A percentile compares a stretch with the other conserved stretches of the same genome.
phyloP scores from a whole-genome alignment of 1,140 invertebrate species.

The Anastrepha obliqua region DNA sequence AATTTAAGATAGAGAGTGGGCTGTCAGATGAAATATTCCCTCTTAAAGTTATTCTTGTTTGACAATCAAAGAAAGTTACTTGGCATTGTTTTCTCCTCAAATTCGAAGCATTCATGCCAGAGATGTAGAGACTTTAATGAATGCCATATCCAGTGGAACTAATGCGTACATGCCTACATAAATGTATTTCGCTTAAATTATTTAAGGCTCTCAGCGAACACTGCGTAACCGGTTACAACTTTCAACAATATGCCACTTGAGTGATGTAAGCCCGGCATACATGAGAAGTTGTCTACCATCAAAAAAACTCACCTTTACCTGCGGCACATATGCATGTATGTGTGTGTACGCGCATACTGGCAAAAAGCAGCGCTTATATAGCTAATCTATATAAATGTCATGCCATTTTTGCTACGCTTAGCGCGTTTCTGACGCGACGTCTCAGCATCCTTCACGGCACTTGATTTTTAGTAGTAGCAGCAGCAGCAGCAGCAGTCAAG shows the following conservation, averaged over 20 bases:
- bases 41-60: too few relatives aligned
- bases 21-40: too few relatives aligned
- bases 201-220: background rate
- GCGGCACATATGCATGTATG: too few relatives aligned
- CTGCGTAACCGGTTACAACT: background rate
- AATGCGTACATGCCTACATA: too few relatives aligned
- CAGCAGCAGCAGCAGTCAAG: background rate
- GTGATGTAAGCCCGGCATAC: background rate
- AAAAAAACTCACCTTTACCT: too few relatives aligned
- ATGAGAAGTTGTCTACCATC: too few relatives aligned
- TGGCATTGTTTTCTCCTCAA: too few relatives aligned
- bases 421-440: background rate
- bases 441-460: background rate
- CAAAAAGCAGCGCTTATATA: background rate
- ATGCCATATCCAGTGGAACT: too few relatives aligned
- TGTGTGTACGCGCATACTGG: background rate
- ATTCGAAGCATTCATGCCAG: too few relatives aligned
- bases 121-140: too few relatives aligned
- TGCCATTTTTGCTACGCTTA: slow-evolving; percentile 28
- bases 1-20: too few relatives aligned
- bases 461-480: background rate
- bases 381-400: slow-evolving; percentile 50
- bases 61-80: too few relatives aligned
- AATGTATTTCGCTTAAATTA: background rate
- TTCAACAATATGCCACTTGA: slow-evolving; percentile 17